phyloP scores from a whole-genome alignment of 2,888 invertebrate genomes.

The Lasius platythorax region DNA sequence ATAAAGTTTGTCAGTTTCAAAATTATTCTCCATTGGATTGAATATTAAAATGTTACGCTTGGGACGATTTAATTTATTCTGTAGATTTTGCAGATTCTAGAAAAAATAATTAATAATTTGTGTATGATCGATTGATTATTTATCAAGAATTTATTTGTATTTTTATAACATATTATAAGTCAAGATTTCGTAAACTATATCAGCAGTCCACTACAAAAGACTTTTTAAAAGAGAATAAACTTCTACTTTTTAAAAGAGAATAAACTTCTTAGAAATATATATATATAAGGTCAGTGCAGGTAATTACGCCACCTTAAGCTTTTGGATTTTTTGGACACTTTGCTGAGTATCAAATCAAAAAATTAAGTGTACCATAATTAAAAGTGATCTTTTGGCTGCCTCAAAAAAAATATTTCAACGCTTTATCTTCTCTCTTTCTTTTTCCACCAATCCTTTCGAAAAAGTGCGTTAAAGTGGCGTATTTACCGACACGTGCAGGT shows the following conservation, averaged over 20 bases:
- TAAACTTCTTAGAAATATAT: not conserved
- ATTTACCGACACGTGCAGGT: too few species aligned
- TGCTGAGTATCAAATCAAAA: too few species aligned
- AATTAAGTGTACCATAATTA: too few species aligned
- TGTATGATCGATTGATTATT: not conserved
- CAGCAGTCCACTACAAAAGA: not conserved
- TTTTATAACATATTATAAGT: not conserved
- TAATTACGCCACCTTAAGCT: too few species aligned
- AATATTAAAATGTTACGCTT: slow-evolving; percentile 75
- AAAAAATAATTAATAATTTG: slow-evolving; percentile 37
- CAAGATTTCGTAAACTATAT: not conserved
- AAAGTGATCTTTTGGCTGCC: too few species aligned
- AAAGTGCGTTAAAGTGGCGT: too few species aligned
- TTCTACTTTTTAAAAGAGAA: not conserved
- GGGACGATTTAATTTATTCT: slow-evolving; percentile 77
- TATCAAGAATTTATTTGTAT: not conserved
- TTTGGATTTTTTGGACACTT: too few species aligned
- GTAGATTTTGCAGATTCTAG: slow-evolving; percentile 74
- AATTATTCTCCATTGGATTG: slow-evolving; percentile 78
- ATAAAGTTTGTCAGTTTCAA: slow-evolving; percentile 80
- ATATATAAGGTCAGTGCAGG: not conserved
- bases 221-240: not conserved
- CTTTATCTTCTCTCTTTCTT: too few species aligned
- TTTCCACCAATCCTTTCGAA: too few species aligned
- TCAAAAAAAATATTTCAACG: too few species aligned